phyloP scores from a whole-genome alignment of 1,140 invertebrate species.

The Coelopa frigida region DNA sequence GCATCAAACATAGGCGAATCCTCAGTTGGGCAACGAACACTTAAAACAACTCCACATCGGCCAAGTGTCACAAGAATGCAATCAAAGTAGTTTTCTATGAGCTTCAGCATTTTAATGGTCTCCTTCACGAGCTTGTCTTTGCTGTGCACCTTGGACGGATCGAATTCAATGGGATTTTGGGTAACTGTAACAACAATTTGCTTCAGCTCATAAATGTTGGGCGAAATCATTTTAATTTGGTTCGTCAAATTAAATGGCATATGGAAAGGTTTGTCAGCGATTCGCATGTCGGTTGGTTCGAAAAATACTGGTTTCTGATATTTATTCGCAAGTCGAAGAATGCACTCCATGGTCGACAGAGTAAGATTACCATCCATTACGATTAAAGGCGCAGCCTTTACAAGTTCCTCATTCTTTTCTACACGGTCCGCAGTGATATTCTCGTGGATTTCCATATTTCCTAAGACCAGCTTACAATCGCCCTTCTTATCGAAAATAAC shows the following conservation, averaged over 20 bases:
- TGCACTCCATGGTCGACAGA: conserved; percentile 55
- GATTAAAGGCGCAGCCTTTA: conserved; percentile 60
- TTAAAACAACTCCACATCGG: conserved; percentile 49
- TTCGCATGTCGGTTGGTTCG: conserved; percentile 59
- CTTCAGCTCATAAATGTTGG: conserved; percentile 64
- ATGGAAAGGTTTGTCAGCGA: conserved; percentile 53
- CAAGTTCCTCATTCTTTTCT: conserved; percentile 45
- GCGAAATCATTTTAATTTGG: conserved; percentile 56
- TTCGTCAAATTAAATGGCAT: conserved; percentile 29
- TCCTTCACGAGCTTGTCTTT: conserved; percentile 15
- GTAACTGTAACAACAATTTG: conserved; percentile 46
- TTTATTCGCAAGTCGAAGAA: conserved; percentile 55
- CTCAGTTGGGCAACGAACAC: conserved; percentile 26
- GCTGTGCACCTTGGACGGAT: background rate
- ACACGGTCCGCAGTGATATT: conserved; percentile 58
- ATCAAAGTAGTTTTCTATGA: conserved; percentile 40
- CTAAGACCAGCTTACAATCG: conserved; percentile 70
- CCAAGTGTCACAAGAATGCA: conserved; percentile 55
- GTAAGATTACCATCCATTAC: conserved; percentile 77
- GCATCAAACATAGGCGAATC: conserved; percentile 19
- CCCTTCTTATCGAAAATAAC: conserved; percentile 64
- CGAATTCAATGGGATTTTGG: background rate
- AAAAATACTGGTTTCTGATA: conserved; percentile 62
- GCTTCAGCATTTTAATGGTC: conserved; percentile 19
- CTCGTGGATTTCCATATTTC: conserved; percentile 77